Conservation (phyloP, 2,797 vertebrate species). For the Octomys mimax region DNA sequence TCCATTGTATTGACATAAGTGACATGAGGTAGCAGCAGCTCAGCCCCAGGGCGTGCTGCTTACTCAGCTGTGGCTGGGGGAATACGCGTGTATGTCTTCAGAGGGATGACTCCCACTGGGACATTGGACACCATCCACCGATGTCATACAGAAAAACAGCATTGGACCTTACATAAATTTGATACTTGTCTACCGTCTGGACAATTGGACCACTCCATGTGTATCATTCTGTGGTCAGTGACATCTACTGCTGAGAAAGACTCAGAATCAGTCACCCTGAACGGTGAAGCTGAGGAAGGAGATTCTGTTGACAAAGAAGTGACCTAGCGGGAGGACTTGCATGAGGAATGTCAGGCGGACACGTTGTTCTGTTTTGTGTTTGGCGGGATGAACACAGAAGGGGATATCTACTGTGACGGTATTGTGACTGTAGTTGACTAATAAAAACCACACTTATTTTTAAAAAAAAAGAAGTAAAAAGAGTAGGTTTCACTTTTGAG, state of each 20-base stretch:
- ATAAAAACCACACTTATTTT: too few species aligned
- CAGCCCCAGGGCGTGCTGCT: slow-evolving; percentile 91
- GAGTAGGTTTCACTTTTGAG: not conserved
- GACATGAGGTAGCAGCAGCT: slow-evolving; percentile 93
- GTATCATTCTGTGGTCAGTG: slow-evolving; percentile 93
- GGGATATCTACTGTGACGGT: too few species aligned
- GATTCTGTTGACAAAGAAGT: not conserved
- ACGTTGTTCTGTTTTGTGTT: slow-evolving; percentile 84
- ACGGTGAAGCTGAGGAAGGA: not conserved
- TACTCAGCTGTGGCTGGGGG: slow-evolving; percentile 91
- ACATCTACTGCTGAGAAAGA: not conserved
- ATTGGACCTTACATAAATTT: slow-evolving; percentile 93
- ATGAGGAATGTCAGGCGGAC: not conserved
- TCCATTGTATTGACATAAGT: not conserved
- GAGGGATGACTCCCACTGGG: slow-evolving; percentile 93
- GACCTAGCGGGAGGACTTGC: fast-evolving
- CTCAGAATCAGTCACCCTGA: fast-evolving
- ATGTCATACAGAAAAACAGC: slow-evolving; percentile 91
- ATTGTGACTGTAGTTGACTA: too few species aligned
- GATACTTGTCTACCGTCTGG: slow-evolving; percentile 90
- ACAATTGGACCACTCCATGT: slow-evolving; percentile 96
- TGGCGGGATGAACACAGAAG: too few species aligned
- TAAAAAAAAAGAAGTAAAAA: slow-evolving; percentile 5
- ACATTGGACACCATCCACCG: slow-evolving; percentile 91
- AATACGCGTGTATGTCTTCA: slow-evolving; percentile 93